Conservation (phyloP, 2,888 invertebrate species). For the Lasioglossum oenotherae region DNA sequence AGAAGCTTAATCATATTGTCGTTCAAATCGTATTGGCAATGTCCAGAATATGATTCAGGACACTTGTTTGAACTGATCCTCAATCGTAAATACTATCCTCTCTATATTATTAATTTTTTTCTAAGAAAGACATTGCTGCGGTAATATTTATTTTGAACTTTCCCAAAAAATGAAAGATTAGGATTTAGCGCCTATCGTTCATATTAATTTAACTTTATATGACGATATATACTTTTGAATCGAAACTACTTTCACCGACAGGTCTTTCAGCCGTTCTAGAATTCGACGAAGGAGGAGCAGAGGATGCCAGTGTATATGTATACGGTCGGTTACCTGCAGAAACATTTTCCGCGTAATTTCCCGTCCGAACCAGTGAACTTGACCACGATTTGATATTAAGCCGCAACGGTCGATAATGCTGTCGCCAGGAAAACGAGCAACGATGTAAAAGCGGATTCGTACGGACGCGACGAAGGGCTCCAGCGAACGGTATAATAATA, state of each 20-base stretch:
- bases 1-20: too few species aligned
- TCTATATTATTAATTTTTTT: too few species aligned
- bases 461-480: conserved; percentile 67
- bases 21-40: too few species aligned
- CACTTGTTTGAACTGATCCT: too few species aligned
- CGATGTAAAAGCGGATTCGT: conserved; percentile 51
- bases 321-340: neutral
- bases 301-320: too few species aligned
- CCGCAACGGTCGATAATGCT: conserved; percentile 7
- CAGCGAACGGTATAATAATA: conserved; percentile 70
- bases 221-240: neutral
- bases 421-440: conserved; percentile 50
- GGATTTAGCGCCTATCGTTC: too few species aligned
- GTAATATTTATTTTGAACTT: too few species aligned
- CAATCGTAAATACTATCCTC: too few species aligned
- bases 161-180: too few species aligned
- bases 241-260: neutral
- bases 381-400: conserved; percentile 20
- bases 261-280: neutral
- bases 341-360: conserved; percentile 12
- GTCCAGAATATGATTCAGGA: too few species aligned
- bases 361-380: conserved; percentile 21
- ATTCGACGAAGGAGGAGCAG: neutral
- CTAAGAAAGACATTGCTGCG: too few species aligned
- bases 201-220: too few species aligned